Conservation (phyloP, 1,140 invertebrate genomes). For the Diachasma alloeum region DNA sequence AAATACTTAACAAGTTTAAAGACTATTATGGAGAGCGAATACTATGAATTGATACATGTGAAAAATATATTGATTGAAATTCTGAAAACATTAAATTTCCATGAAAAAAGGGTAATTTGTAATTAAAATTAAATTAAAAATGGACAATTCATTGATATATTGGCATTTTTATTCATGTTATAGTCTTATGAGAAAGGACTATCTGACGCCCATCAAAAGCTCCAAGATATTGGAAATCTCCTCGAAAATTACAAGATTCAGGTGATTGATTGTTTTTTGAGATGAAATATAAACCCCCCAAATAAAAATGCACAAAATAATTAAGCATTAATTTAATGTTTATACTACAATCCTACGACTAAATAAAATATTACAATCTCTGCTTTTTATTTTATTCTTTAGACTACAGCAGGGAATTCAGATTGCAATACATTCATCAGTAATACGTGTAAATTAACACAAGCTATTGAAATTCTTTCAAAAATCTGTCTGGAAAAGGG, state of each 20-base stretch:
- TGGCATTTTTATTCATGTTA: conserved; percentile 7
- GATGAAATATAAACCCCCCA: no score
- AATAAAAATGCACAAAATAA: neutral
- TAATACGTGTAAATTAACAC: conserved; percentile 31
- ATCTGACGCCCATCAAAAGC: conserved; percentile 32
- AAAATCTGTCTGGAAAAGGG: conserved; percentile 44
- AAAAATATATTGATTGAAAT: conserved; percentile 41
- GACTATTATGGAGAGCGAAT: conserved; percentile 42
- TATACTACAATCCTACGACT: neutral
- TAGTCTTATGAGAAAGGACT: conserved; percentile 33
- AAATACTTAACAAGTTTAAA: conserved; percentile 39
- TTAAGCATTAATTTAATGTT: neutral
- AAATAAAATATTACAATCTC: neutral
- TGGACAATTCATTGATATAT: neutral
- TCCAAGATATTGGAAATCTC: conserved; percentile 37
- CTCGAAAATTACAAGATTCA: conserved; percentile 35
- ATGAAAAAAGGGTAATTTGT: conserved; percentile 27
- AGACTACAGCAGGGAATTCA: neutral
- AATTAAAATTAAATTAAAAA: neutral
- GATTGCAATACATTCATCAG: neutral
- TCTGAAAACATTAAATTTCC: conserved; percentile 30
- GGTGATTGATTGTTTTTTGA: conserved; percentile 32
- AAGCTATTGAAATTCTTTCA: conserved; percentile 40
- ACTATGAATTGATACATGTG: conserved; percentile 37
- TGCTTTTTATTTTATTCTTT: conserved; percentile 18